Percentiles rank a stretch among this genome's conserved stretches.
phyloP scores from a whole-genome alignment of 2,888 invertebrate species.

The Muscina levida region DNA sequence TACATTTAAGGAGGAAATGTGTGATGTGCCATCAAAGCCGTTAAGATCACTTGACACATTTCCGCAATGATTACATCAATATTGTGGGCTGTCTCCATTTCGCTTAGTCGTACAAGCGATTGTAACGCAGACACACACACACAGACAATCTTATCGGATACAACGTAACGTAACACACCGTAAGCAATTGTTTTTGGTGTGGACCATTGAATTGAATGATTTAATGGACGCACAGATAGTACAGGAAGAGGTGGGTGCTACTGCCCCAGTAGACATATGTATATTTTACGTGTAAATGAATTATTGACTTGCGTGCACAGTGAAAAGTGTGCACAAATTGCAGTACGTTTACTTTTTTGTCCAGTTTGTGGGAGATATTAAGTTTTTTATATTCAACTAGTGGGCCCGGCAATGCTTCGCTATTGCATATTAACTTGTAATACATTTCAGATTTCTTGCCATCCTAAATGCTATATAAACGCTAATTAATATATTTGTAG shows the following conservation, averaged over 20 bases:
- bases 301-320: constrained; percentile 6
- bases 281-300: constrained; percentile 14
- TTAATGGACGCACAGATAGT: constrained; percentile 11
- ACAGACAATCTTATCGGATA: too few species aligned
- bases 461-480: too few species aligned
- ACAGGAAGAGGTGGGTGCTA: not conserved
- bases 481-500: too few species aligned
- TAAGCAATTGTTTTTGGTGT: constrained; percentile 43
- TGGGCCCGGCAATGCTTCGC: too few species aligned
- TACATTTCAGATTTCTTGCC: too few species aligned
- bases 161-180: constrained; percentile 31
- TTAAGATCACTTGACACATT: constrained; percentile 59
- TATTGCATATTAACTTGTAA: too few species aligned
- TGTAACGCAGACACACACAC: too few species aligned
- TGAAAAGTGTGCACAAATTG: too few species aligned
- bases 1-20: constrained; percentile 20
- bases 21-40: constrained; percentile 24
- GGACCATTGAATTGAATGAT: constrained; percentile 53
- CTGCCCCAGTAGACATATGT: not conserved
- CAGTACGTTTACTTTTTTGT: too few species aligned
- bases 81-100: constrained; percentile 34
- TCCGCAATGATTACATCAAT: constrained; percentile 56
- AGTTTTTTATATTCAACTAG: too few species aligned
- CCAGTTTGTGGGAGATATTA: too few species aligned
- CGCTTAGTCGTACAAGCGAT: too few species aligned